Evolutionary conservation across 1,140 invertebrate genomes (phyloP).

Genomic region (Rhagoletis zephyria): DNA sequence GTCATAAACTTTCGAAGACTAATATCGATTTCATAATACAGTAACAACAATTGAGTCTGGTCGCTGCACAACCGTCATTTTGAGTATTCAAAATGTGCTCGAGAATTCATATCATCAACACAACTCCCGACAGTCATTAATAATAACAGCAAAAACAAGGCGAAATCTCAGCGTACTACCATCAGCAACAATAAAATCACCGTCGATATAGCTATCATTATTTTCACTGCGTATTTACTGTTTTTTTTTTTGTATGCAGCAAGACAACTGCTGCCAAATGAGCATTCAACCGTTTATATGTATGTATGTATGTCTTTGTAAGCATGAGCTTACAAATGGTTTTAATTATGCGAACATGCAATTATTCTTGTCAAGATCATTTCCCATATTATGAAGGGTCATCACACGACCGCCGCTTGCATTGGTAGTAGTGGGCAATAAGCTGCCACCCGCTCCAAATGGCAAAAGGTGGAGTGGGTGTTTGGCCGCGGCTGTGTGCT

Average conservation of each 20-base stretch:
- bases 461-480: not conserved
- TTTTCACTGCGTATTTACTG: slow-evolving; percentile 16
- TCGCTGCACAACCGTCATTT: not conserved
- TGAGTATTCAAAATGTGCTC: slow-evolving; percentile 34
- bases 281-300: not conserved
- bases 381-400: slow-evolving; percentile 7
- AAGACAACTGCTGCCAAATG: not conserved
- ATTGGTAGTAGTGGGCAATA: not conserved
- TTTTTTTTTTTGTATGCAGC: not conserved
- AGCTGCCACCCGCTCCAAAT: not conserved
- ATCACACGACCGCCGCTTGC: not conserved
- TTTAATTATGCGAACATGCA: slow-evolving; percentile 54
- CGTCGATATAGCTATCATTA: not conserved
- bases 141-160: slow-evolving; percentile 44
- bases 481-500: not conserved
- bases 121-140: slow-evolving; percentile 51
- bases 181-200: slow-evolving; percentile 30
- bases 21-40: too few relatives aligned
- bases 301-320: not conserved
- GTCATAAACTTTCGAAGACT: too few relatives aligned
- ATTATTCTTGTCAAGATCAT: slow-evolving; percentile 55
- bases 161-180: not conserved
- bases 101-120: slow-evolving; percentile 48
- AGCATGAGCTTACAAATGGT: slow-evolving; percentile 15
- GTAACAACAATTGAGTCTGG: too few relatives aligned